Conservation (phyloP, 2,888 invertebrate genomes). For the Carabus problematicus region DNA sequence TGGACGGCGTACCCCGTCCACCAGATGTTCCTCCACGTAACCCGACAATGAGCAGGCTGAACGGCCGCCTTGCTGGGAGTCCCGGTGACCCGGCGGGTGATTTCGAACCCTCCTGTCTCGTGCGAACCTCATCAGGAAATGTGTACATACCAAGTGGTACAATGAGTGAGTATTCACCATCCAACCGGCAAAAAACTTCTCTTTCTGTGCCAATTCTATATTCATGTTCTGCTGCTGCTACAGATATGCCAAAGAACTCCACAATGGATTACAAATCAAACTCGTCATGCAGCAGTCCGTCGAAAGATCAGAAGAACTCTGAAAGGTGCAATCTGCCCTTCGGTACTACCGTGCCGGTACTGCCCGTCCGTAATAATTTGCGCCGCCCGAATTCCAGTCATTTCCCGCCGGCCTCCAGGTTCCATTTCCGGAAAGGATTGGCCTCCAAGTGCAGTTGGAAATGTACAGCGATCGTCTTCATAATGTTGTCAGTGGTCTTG, state of each 20-base stretch:
- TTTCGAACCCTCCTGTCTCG: slow-evolving; percentile 89
- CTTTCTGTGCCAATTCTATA: background rate
- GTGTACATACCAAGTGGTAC: slow-evolving; percentile 90
- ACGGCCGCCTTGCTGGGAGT: slow-evolving; percentile 86
- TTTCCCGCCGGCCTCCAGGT: slow-evolving; percentile 76
- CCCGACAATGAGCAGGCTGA: slow-evolving; percentile 89
- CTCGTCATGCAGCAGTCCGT: slow-evolving; percentile 88
- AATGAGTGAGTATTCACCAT: slow-evolving; percentile 61
- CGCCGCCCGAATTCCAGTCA: slow-evolving; percentile 73
- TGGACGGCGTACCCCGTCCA: slow-evolving; percentile 81
- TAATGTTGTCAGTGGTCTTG: slow-evolving; percentile 82
- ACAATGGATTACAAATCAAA: slow-evolving; percentile 88
- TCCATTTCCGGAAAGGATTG: slow-evolving; percentile 87
- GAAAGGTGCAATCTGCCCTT: slow-evolving; percentile 64
- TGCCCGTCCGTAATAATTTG: slow-evolving; percentile 77
- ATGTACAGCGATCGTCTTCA: slow-evolving; percentile 87
- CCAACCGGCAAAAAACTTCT: background rate
- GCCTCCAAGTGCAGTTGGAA: slow-evolving; percentile 91
- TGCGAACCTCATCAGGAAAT: slow-evolving; percentile 90
- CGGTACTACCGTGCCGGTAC: slow-evolving; percentile 67
- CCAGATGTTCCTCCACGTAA: slow-evolving; percentile 92
- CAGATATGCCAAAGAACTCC: slow-evolving; percentile 90
- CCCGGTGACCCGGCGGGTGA: slow-evolving; percentile 72
- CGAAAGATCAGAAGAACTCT: slow-evolving; percentile 72
- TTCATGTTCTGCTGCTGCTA: slow-evolving; percentile 50